A percentile compares a stretch with the other conserved stretches of the same genome.
Evolutionary conservation across 2,888 invertebrate genomes (phyloP).

Genomic region (Philereme vetulata): DNA sequence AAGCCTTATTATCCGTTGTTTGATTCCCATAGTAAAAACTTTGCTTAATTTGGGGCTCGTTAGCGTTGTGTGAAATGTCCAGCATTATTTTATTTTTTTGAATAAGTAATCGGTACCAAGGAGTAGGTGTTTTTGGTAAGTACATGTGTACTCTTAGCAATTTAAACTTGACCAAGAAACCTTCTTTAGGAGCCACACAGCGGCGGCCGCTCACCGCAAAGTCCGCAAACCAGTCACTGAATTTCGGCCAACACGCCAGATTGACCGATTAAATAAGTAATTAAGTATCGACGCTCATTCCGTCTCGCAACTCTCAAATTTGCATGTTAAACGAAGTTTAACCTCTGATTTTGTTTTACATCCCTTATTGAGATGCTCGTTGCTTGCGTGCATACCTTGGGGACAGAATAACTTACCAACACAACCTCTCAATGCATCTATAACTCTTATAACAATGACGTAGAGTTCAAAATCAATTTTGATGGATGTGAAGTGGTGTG

Average conservation of each 20-base stretch:
- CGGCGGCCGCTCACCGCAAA: constrained; percentile 16
- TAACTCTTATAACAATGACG: constrained; percentile 36
- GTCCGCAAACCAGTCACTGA: constrained; percentile 40
- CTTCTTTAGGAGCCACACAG: constrained; percentile 3
- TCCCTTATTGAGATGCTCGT: constrained; percentile 77
- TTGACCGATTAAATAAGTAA: constrained; percentile 82
- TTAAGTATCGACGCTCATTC: constrained; percentile 83
- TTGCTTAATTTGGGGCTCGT: no score
- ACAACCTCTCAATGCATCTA: constrained; percentile 12
- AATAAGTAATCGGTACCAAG: no score
- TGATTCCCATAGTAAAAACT: no score
- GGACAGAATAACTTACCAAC: constrained; percentile 49
- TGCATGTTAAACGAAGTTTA: constrained; percentile 84
- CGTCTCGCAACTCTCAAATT: constrained; percentile 82
- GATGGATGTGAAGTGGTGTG: constrained; percentile 23
- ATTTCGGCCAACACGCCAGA: constrained; percentile 67
- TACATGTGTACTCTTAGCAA: background rate
- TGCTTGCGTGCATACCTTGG: constrained; percentile 65
- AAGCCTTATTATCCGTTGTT: no score
- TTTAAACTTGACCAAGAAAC: constrained; percentile 23
- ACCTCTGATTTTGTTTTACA: constrained; percentile 75
- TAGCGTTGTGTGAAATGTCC: no score
- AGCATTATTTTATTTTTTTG: no score
- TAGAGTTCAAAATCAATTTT: constrained; percentile 47
- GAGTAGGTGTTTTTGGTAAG: no score